Conservation (phyloP, 2,797 vertebrate species). For the Ispidina lecontei region DNA sequence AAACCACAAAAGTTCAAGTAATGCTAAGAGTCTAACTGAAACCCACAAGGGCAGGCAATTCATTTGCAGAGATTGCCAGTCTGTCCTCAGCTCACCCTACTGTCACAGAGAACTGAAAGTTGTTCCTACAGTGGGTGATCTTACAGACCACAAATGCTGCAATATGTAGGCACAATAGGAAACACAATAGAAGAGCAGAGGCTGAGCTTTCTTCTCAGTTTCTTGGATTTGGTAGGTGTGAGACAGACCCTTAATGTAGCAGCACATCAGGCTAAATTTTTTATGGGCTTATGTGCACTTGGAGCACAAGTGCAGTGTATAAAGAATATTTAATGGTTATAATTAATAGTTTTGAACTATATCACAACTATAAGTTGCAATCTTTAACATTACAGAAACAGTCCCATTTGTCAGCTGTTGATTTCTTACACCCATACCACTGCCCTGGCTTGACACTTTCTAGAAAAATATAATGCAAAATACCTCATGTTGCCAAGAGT, state of each 20-base stretch:
- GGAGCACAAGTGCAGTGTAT: background rate
- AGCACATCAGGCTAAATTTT: background rate
- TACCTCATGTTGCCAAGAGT: background rate
- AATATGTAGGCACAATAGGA: constrained; percentile 38
- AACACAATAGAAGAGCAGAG: constrained; percentile 8
- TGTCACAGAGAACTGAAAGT: constrained; percentile 67
- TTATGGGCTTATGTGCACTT: constrained; percentile 5
- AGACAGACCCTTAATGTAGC: constrained; percentile 7
- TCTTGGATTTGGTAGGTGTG: constrained; percentile 27
- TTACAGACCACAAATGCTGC: constrained; percentile 58
- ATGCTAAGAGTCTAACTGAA: constrained; percentile 63
- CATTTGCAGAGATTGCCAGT: constrained; percentile 52
- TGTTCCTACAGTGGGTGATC: constrained; percentile 55
- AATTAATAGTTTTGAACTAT: background rate
- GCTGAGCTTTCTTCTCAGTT: constrained; percentile 17
- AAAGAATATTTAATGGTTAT: constrained; percentile 20
- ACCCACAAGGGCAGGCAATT: constrained; percentile 71
- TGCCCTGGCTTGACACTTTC: background rate
- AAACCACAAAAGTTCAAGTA: constrained; percentile 68
- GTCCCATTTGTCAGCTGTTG: background rate
- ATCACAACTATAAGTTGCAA: background rate
- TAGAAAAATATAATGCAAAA: background rate
- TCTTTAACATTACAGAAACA: constrained; percentile 31
- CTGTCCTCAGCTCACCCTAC: constrained; percentile 69
- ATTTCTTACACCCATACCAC: background rate